Evolutionary conservation across 2,113 vertebrate genomes (phyloP), one percentile per base, ranked within the genome.

Genomic region (Lagopus leucura): DNA sequence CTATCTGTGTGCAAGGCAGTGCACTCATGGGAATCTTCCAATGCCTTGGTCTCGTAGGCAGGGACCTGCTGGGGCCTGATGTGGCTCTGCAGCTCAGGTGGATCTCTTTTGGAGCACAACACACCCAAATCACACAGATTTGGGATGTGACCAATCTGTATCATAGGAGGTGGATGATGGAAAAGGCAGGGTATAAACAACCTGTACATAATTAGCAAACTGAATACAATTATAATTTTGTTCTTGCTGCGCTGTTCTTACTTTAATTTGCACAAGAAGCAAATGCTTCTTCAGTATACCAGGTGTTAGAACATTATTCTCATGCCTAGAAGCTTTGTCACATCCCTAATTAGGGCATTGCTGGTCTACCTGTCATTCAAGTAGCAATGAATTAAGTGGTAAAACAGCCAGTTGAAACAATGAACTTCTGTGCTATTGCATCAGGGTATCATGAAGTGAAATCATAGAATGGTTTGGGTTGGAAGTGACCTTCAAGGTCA

Each of bases 1-100:
- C 67, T n/a, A n/a, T n/a, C n/a, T 22, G 22, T 32, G 12, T 43
- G 67, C 52, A 20, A 42, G 70, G 82, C 42, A 67, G 32, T 25
- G 34, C 54, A 5, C 32, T 9, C 24, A 27, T 10, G 28, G 36
- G 34, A 13, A 19, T 1, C 11, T 67, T 47, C 79, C 58, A 47
- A 19, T 0, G 0, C 45, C 40, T 34, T 19, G 25, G 8, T 65
- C 28, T 78, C 52, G 20, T 50, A 21, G 18, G 20, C 27, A 20
- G 27, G 40, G 13, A 67, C 27, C 1, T 0, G 32, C 30, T 1
- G 1, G 52, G 38, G 40, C 0, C 0, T 7, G 40, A n/a, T 6
- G 42, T 42, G 42, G 42, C 71, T 82, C n/a, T 18, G 47, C 52
- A 50, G 75, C 43, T 67, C 32, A 16, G 45, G 22, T 69, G n/a